Evolutionary conservation across 2,888 invertebrate species (phyloP), one percentile per base, ranked within the genome.

Genomic region (Drosophila hawaiiensis): DNA sequence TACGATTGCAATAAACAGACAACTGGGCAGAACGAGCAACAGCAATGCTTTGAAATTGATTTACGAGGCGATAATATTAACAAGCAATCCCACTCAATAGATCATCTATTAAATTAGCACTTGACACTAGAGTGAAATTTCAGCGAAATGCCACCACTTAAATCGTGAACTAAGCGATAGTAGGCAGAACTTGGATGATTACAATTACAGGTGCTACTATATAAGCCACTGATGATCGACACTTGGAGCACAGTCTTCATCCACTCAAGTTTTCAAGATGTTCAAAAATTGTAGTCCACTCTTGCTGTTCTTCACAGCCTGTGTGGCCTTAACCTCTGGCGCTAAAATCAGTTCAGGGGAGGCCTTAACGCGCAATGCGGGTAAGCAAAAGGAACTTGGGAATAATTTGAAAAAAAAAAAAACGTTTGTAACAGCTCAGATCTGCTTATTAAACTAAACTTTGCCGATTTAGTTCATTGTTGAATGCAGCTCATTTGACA

Each of bases 1-100:
- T 65, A 90, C 76, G 90, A 90, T 68, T 71, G 85, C 86, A 63
- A 81, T 90, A 83, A 90, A 89, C 74, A 43, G 39, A 62, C 22
- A 31, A 29, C 52, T 29, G 19, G 50, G 19, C 31, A 37, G 49
- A 43, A 28, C 25, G 28, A 49, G 25, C 25, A 35, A 39, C 43
- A 49, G 63, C 59, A 52, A 31, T 69, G 58, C 59, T 49, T 64
- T 64, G 55, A 62, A 73, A 56, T 61, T 89, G 90, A 89, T 86
- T 86, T 82, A 86, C 76, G 86, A 72, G 65, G 41, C 52, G 86
- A 89, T 90, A 81, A 59, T 56, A 60, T 64, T 68, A 78, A 66
- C 53, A 58, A 60, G 49, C 64, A 31, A 37, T 47, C 49, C 33
- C 52, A 29, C 39, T 28, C 53, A 64, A 55, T 67, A 65, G 71